Evolutionary conservation across 2,888 invertebrate genomes (phyloP), one percentile per base, ranked within the genome.

Genomic region (Monoplex corrugatus): DNA sequence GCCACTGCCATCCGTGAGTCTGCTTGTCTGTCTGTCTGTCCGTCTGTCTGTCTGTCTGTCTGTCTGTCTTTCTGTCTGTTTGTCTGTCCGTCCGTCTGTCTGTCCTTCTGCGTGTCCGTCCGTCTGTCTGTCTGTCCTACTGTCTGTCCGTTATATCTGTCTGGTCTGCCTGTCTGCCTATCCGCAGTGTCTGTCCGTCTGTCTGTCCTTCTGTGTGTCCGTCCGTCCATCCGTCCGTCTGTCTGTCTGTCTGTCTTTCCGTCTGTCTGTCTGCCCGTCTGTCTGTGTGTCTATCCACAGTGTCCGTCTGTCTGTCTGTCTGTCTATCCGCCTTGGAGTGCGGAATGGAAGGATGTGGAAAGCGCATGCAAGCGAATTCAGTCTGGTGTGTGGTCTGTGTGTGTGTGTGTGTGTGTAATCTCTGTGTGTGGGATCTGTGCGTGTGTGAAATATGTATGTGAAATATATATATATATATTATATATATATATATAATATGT

Each of bases 1-100:
- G 99, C 40, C 99, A 99, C 96, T 98, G 98, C 95, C 99, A 99
- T 96, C 99, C 99, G 98, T 99, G 97, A 97, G 98, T 97, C 13
- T 23, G 32, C 8, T 19, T 68, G 68, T 19, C 28, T 68, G 68
- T 68, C 28, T 35, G 16, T 13, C 23, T 75, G 35, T 19, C 5
- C 10, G 35, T 19, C 6, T 75, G 5, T 35, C 10, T 35, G 35
- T 75, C n/a, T 75, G 38, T 35, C 28, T 68, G n/a, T n/a, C 28
- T 28, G 68, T 19, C 28, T 68, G n/a, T 68, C 28, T 68, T 2
- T 80, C n/a, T 32, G 50, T 80, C n/a, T 43, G 35, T 16, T 16
- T 16, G 10, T 16, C 50, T 8, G 0, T 0, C 19, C 63, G 13
- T 32, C 63, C 19, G 57, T 57, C 1, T 57, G n/a, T n/a, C n/a